Conservation (phyloP, 2,113 vertebrate genomes). For the Lepidothrix coronata region DNA sequence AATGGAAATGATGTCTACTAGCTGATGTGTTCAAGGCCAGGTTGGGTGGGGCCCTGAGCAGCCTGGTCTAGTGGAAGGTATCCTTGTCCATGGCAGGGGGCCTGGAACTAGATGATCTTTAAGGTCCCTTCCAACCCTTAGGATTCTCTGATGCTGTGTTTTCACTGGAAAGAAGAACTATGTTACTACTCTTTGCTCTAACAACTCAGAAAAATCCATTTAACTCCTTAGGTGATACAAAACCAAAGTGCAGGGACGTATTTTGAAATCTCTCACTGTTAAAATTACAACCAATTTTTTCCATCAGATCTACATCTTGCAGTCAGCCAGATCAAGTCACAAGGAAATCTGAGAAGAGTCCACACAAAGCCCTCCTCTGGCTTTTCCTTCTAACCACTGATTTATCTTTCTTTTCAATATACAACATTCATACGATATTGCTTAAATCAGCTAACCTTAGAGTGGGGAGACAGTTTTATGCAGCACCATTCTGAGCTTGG, state of each 20-base stretch:
- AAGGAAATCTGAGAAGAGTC: background rate
- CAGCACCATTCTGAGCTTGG: background rate
- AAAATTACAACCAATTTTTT: background rate
- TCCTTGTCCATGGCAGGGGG: background rate
- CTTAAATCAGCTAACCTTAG: background rate
- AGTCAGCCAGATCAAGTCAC: background rate
- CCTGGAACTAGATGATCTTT: background rate
- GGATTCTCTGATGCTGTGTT: background rate
- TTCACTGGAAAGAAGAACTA: background rate
- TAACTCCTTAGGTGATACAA: background rate
- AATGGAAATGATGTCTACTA: background rate
- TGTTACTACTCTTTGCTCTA: background rate
- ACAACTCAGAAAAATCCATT: background rate
- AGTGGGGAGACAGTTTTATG: background rate
- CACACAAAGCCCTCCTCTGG: rapidly evolving
- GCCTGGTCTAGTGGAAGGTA: background rate
- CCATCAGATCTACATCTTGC: background rate
- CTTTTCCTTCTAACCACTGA: background rate
- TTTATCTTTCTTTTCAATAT: background rate
- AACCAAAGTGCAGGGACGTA: background rate
- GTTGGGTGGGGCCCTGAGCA: background rate
- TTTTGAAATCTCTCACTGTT: background rate
- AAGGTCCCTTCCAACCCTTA: background rate
- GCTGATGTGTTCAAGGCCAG: background rate
- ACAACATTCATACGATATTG: background rate